phyloP scores from a whole-genome alignment of 2,797 vertebrate species.

The Oreonectes daqikongensis region DNA sequence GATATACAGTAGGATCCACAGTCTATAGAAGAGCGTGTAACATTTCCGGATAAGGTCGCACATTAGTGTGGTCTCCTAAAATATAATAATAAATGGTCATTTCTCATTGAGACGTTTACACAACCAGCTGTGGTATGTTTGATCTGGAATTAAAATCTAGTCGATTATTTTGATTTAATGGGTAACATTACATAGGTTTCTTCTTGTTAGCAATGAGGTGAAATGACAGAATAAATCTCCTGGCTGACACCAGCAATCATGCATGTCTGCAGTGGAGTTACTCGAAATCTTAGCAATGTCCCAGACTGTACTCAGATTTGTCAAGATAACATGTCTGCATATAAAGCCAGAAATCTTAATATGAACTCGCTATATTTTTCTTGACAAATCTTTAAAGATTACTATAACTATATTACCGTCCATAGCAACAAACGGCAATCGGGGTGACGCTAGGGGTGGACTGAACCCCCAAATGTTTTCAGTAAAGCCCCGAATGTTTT shows the following conservation, averaged over 20 bases:
- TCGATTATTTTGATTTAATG: background rate
- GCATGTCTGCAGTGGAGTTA: background rate
- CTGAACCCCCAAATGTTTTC: too few species aligned
- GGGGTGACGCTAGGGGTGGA: too few species aligned
- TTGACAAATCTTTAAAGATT: background rate
- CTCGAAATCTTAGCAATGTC: background rate
- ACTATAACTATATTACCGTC: too few species aligned
- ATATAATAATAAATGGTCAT: background rate
- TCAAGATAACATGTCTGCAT: background rate
- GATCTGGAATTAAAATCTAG: background rate
- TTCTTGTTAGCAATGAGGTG: background rate
- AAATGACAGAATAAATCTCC: background rate
- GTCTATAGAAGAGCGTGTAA: slow-evolving; percentile 10
- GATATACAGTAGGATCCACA: slow-evolving; percentile 29
- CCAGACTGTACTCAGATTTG: background rate
- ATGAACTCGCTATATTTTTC: background rate
- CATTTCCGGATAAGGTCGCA: slow-evolving; percentile 23
- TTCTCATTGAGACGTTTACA: background rate
- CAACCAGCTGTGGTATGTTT: background rate
- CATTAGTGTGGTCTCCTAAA: slow-evolving; percentile 34
- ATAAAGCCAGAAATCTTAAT: background rate
- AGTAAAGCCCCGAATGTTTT: too few species aligned
- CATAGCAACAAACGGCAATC: too few species aligned
- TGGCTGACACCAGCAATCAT: background rate
- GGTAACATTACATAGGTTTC: background rate